Percentiles rank a stretch among this genome's conserved stretches.
These are phyloP conservation scores for Chromoteleia sp. DNA, from an alignment of 2,888 invertebrate species.

Conservation along the genomic window DNA sequence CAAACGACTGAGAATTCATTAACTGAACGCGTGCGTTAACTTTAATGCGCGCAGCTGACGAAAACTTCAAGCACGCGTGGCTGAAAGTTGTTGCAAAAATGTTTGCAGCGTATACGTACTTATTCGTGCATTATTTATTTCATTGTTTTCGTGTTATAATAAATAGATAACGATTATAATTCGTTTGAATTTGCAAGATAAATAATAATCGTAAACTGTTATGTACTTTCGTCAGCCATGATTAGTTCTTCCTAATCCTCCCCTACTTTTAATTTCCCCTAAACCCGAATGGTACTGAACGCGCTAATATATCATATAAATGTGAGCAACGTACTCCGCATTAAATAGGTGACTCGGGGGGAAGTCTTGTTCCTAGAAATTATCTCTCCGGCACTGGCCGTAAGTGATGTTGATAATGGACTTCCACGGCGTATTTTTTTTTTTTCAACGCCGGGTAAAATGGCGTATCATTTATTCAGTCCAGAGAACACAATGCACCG, in stretches of 20 bases:
- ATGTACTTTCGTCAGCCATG: too few species aligned
- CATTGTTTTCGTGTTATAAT: too few species aligned
- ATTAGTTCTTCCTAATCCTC: neutral
- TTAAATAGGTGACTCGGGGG: conserved; percentile 26
- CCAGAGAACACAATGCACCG: conserved; percentile 67
- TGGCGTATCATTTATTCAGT: conserved; percentile 55
- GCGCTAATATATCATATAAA: conserved; percentile 45
- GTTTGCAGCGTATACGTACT: too few species aligned
- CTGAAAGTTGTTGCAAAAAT: too few species aligned
- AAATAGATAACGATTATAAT: too few species aligned
- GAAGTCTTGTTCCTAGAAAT: conserved; percentile 41
- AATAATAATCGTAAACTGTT: too few species aligned
- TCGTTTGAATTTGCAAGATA: too few species aligned
- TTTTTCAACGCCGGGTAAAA: conserved; percentile 48
- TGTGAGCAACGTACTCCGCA: conserved; percentile 38
- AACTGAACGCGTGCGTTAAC: too few species aligned
- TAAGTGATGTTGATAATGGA: conserved; percentile 55
- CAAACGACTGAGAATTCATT: too few species aligned
- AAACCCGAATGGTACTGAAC: conserved; percentile 23
- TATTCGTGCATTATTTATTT: too few species aligned
- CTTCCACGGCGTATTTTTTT: conserved; percentile 44
- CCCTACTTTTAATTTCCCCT: conserved; percentile 22
- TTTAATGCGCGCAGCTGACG: too few species aligned
- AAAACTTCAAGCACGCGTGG: too few species aligned
- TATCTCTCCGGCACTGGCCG: conserved; percentile 39